phyloP scores from a whole-genome alignment of 1,140 invertebrate species.

The Drosophila kohkoa region DNA sequence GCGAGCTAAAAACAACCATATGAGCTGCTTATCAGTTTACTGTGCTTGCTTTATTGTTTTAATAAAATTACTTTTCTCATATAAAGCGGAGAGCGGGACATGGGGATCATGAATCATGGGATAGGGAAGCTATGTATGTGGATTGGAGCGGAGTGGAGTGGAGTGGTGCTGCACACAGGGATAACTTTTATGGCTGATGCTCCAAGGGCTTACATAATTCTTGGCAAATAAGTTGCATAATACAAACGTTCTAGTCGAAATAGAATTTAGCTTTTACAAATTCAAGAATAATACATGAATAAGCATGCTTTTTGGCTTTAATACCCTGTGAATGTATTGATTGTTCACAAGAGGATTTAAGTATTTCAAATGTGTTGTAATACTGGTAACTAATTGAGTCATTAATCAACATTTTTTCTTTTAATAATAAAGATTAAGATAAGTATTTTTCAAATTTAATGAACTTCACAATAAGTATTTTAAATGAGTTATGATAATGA shows the following conservation, averaged over 20 bases:
- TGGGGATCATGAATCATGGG: neutral
- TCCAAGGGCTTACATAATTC: conserved; percentile 33
- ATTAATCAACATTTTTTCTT: no score
- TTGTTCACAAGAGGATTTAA: neutral
- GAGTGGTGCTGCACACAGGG: neutral
- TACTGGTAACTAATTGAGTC: neutral
- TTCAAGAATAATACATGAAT: conserved; percentile 26
- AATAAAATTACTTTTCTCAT: conserved; percentile 45
- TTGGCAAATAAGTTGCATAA: conserved; percentile 39
- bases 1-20: conserved; percentile 20
- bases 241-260: conserved; percentile 33
- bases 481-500: no score
- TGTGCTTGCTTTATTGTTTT: conserved; percentile 51
- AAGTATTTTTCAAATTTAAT: no score
- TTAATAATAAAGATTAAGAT: no score
- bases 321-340: neutral
- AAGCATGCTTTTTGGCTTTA: conserved; percentile 20
- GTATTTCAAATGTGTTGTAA: neutral
- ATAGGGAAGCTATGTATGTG: neutral
- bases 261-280: conserved; percentile 33
- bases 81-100: neutral
- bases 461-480: no score
- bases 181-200: conserved; percentile 34
- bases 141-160: no score
- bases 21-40: conserved; percentile 47